Percentiles rank a stretch among this genome's conserved stretches.
These are phyloP conservation scores for Lasiommata megera DNA, from an alignment of 2,888 invertebrate genomes.

Conservation along the genomic window DNA sequence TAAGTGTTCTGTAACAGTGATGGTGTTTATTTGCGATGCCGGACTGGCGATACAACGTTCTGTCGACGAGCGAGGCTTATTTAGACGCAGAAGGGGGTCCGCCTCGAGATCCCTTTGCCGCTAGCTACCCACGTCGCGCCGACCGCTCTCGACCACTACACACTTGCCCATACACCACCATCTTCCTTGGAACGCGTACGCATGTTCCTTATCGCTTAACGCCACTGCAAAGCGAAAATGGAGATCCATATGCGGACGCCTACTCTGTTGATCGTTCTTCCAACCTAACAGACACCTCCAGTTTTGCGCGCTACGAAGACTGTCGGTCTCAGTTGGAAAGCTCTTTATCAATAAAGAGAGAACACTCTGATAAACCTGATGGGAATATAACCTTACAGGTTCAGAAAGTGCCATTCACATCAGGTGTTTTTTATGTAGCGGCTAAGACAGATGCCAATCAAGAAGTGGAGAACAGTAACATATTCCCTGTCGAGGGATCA, in stretches of 20 bases:
- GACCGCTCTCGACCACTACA: conserved; percentile 72
- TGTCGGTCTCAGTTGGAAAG: conserved; percentile 62
- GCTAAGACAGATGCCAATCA: conserved; percentile 56
- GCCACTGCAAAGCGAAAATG: conserved; percentile 61
- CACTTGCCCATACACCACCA: conserved; percentile 75
- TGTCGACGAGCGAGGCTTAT: conserved; percentile 78
- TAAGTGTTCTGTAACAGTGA: conserved; percentile 54
- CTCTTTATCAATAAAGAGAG: conserved; percentile 47
- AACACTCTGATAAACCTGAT: conserved; percentile 46
- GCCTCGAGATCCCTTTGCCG: conserved; percentile 63
- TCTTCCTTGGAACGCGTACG: conserved; percentile 63
- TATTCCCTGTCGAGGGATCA: conserved; percentile 63
- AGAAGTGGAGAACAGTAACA: conserved; percentile 51
- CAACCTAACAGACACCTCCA: conserved; percentile 74
- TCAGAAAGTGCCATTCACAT: conserved; percentile 72
- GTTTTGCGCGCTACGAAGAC: conserved; percentile 75
- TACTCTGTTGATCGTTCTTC: conserved; percentile 74
- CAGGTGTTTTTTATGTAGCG: conserved; percentile 69
- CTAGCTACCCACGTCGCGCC: conserved; percentile 77
- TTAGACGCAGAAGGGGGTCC: conserved; percentile 58
- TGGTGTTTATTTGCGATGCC: conserved; percentile 72
- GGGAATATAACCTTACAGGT: conserved; percentile 57
- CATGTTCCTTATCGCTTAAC: conserved; percentile 58
- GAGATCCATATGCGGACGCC: conserved; percentile 67
- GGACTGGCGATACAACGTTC: conserved; percentile 80